Evolutionary conservation across 2,113 vertebrate genomes (phyloP).

Genomic region (Urocolius indicus): DNA sequence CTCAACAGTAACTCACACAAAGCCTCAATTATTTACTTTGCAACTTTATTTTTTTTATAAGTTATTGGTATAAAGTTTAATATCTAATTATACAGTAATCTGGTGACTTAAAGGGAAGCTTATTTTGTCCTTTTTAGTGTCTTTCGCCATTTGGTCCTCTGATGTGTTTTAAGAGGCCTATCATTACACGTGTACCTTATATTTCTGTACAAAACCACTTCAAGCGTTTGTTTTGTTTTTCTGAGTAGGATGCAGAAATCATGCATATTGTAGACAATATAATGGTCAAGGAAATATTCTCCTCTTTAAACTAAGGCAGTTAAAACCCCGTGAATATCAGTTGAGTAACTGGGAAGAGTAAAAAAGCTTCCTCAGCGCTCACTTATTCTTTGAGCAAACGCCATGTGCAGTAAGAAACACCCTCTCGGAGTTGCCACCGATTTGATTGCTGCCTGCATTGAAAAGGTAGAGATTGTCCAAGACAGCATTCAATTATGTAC

Average conservation of each 20-base stretch:
- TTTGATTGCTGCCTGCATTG: conserved; percentile 49
- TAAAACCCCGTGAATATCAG: conserved; percentile 38
- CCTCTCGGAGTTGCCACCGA: background rate
- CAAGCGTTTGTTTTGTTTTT: conserved; percentile 26
- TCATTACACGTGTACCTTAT: conserved; percentile 36
- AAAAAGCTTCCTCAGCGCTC: conserved; percentile 52
- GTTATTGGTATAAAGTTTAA: conserved; percentile 57
- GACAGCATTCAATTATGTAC: conserved; percentile 64
- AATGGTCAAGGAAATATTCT: conserved; percentile 48
- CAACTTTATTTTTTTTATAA: conserved; percentile 67
- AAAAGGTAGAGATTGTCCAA: conserved; percentile 71
- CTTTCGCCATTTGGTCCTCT: conserved; percentile 56
- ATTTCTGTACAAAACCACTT: conserved; percentile 51
- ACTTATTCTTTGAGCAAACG: conserved; percentile 47
- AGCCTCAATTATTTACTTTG: conserved; percentile 50
- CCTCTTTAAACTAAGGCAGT: conserved; percentile 66
- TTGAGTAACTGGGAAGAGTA: conserved; percentile 35
- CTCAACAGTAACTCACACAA: conserved; percentile 49
- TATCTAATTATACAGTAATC: conserved; percentile 58
- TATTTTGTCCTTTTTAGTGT: conserved; percentile 60
- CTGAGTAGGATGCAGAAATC: conserved; percentile 57
- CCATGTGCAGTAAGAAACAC: background rate
- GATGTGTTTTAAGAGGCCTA: conserved; percentile 42
- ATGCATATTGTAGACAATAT: conserved; percentile 69
- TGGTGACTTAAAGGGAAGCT: conserved; percentile 59